Conservation (phyloP, 92 coral and sea anemone species). For the Pocillopora grandis region DNA sequence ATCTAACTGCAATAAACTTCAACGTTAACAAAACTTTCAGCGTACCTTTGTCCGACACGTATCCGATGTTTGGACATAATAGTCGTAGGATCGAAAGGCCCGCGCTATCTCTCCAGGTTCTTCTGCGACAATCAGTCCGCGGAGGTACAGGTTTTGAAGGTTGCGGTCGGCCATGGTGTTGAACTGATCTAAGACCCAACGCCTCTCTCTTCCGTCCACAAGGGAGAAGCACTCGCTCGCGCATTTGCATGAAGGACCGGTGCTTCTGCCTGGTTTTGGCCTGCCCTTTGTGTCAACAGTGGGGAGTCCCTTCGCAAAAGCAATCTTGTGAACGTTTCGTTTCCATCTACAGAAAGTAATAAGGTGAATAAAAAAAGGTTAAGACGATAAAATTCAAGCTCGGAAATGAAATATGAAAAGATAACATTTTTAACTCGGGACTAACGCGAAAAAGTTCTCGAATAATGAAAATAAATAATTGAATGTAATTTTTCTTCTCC, state of each 20-base stretch:
- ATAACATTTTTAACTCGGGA: too few relatives aligned
- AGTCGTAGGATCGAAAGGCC: too few relatives aligned
- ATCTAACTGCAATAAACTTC: too few relatives aligned
- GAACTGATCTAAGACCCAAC: constrained; percentile 2
- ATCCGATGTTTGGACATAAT: too few relatives aligned
- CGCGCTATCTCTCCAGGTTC: too few relatives aligned
- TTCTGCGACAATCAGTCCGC: constrained; percentile 5
- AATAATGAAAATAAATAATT: too few relatives aligned
- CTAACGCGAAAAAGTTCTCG: too few relatives aligned
- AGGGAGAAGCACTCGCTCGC: background rate
- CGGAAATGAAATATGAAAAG: too few relatives aligned
- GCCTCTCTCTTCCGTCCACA: background rate
- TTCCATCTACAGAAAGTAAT: background rate
- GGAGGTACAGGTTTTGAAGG: constrained; percentile 24
- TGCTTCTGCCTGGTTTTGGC: background rate
- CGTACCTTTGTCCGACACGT: too few relatives aligned
- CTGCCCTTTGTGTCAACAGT: background rate
- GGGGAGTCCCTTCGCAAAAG: background rate
- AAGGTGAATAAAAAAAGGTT: background rate
- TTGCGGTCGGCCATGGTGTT: background rate
- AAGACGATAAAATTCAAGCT: background rate
- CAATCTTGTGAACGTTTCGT: background rate
- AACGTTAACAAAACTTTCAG: too few relatives aligned
- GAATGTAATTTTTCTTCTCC: too few relatives aligned
- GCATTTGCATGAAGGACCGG: constrained; percentile 33